A percentile compares a stretch with the other conserved stretches of the same genome.
Evolutionary conservation across 2,888 invertebrate species (phyloP).

Genomic region (Sesia apiformis): DNA sequence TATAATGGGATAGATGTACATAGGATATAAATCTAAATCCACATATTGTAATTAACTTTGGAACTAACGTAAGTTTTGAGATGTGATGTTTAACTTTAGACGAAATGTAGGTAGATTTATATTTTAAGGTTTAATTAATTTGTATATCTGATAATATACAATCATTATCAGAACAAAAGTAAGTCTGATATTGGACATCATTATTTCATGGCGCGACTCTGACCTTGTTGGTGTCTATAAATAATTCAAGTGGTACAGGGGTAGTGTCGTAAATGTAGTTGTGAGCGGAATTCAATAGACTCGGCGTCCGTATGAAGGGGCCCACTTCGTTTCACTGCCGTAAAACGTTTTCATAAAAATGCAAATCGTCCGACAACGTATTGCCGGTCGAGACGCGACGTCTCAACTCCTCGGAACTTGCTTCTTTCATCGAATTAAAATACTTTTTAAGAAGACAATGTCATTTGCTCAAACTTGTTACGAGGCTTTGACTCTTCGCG

Average conservation of each 20-base stretch:
- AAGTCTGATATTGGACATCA: no score
- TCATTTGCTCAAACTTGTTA: constrained; percentile 40
- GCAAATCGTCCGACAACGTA: constrained; percentile 61
- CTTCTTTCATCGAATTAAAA: constrained; percentile 56
- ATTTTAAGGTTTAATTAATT: no score
- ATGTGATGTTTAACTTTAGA: no score
- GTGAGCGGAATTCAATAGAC: background rate
- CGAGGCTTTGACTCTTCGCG: constrained; percentile 14
- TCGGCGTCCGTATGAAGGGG: background rate
- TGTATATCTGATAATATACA: no score
- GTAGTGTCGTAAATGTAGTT: background rate
- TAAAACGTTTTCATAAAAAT: constrained; percentile 70
- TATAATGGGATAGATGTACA: no score
- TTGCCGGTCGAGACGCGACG: constrained; percentile 37
- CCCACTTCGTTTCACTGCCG: constrained; percentile 16
- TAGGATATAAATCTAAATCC: no score
- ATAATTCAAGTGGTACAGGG: background rate
- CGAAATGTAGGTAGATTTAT: no score
- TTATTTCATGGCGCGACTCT: no score
- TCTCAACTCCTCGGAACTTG: constrained; percentile 35
- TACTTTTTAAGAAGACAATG: constrained; percentile 51
- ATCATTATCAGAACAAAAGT: no score
- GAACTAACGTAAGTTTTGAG: no score
- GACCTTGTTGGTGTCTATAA: no score
- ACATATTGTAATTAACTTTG: no score